phyloP scores from a whole-genome alignment of 2,113 vertebrate species.

The Rhizomys pruinosus region DNA sequence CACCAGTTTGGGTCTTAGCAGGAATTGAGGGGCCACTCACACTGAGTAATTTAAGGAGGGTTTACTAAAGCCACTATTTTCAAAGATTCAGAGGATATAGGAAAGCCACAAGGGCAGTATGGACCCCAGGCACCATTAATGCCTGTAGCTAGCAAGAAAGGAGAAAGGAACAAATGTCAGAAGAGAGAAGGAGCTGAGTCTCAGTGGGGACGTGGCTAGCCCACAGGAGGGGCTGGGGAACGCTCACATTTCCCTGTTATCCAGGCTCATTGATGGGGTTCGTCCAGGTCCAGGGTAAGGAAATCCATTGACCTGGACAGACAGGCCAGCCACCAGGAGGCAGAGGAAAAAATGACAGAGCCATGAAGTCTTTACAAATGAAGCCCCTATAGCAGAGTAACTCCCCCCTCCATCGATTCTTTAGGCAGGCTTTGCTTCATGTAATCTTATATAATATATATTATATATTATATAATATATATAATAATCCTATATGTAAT shows the following conservation, averaged over 20 bases:
- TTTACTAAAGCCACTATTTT: neutral
- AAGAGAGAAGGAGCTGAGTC: no score
- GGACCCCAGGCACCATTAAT: neutral
- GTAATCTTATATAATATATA: neutral
- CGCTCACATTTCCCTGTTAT: neutral
- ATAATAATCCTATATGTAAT: no score
- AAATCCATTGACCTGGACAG: neutral
- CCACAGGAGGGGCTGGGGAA: neutral
- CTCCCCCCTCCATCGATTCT: neutral
- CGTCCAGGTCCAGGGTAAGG: neutral
- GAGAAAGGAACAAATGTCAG: no score
- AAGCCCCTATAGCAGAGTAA: neutral
- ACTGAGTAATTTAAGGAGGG: neutral
- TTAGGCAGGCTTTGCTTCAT: neutral
- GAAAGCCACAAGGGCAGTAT: neutral
- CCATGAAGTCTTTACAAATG: neutral
- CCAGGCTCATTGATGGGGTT: neutral
- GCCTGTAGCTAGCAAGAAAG: no score
- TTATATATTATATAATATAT: no score
- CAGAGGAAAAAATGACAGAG: neutral
- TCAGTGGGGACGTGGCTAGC: no score
- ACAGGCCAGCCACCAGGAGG: neutral
- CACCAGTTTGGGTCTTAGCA: neutral
- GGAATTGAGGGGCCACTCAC: neutral
- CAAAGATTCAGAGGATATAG: neutral